phyloP scores from a whole-genome alignment of 2,113 vertebrate genomes.

The Pseudopipra pipra region DNA sequence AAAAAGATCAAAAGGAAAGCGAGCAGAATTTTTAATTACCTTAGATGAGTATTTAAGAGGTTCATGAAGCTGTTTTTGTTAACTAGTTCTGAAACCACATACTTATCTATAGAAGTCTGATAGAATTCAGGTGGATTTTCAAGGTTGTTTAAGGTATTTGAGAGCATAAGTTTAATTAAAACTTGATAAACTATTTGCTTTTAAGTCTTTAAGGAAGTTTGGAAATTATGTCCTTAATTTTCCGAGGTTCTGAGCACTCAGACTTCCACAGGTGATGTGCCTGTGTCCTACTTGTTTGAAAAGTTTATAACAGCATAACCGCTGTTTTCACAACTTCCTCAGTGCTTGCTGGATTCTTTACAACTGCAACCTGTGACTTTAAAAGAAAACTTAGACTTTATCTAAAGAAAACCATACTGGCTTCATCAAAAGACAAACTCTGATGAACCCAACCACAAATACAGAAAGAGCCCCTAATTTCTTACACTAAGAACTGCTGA shows the following conservation, averaged over 20 bases:
- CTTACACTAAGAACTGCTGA: constrained; percentile 57
- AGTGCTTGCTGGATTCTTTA: background rate
- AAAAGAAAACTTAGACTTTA: background rate
- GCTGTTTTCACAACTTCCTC: background rate
- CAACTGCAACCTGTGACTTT: constrained; percentile 3
- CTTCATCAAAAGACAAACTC: constrained; percentile 27
- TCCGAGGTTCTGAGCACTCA: background rate
- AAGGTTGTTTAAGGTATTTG: background rate
- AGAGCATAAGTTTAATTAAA: background rate
- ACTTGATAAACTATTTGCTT: background rate
- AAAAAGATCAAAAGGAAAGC: background rate
- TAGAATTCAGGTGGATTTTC: background rate
- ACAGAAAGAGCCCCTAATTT: constrained; percentile 39
- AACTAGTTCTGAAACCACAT: background rate
- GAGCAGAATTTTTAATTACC: background rate
- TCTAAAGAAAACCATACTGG: background rate
- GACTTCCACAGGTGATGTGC: background rate
- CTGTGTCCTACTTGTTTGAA: background rate
- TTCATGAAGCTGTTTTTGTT: background rate
- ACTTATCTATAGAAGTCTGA: background rate
- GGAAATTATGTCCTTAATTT: background rate
- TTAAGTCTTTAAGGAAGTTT: background rate
- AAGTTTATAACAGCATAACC: background rate
- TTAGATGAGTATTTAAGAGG: background rate
- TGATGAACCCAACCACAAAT: constrained; percentile 7